These are phyloP conservation scores for Fregetta grallaria DNA, from an alignment of 2,113 vertebrate genomes.

Conservation along the genomic window DNA sequence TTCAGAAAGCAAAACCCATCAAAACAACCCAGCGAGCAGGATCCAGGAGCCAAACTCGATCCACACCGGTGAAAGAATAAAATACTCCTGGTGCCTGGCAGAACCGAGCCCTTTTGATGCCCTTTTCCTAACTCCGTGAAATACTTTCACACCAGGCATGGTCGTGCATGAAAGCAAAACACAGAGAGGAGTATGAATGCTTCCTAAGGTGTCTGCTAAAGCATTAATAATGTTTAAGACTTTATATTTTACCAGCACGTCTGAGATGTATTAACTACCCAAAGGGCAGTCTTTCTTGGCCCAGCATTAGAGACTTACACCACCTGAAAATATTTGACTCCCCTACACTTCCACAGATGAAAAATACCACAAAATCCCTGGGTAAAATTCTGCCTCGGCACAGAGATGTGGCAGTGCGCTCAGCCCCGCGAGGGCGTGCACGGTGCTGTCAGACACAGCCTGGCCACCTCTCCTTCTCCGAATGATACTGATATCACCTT, in stretches of 20 bases:
- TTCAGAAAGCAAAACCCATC: neutral
- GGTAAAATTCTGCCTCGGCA: neutral
- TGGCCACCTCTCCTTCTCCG: neutral
- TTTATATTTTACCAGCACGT: neutral
- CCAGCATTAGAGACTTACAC: constrained; percentile 35
- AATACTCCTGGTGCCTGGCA: neutral
- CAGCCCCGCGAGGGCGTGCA: neutral
- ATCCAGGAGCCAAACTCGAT: neutral
- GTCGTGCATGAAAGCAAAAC: neutral
- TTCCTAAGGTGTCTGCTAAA: neutral
- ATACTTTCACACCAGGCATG: neutral
- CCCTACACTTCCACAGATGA: neutral
- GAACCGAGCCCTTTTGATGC: neutral
- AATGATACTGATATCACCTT: neutral
- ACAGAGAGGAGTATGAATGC: neutral
- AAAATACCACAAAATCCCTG: constrained; percentile 8
- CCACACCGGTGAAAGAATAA: neutral
- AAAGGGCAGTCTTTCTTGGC: neutral
- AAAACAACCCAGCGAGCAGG: neutral
- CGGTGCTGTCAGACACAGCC: neutral
- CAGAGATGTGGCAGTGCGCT: neutral
- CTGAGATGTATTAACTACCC: constrained; percentile 23
- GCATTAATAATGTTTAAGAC: neutral
- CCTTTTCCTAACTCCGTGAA: neutral
- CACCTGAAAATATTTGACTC: constrained; percentile 37